Conservation (phyloP, 2,797 vertebrate genomes). For the Propithecus deckenii region DNA sequence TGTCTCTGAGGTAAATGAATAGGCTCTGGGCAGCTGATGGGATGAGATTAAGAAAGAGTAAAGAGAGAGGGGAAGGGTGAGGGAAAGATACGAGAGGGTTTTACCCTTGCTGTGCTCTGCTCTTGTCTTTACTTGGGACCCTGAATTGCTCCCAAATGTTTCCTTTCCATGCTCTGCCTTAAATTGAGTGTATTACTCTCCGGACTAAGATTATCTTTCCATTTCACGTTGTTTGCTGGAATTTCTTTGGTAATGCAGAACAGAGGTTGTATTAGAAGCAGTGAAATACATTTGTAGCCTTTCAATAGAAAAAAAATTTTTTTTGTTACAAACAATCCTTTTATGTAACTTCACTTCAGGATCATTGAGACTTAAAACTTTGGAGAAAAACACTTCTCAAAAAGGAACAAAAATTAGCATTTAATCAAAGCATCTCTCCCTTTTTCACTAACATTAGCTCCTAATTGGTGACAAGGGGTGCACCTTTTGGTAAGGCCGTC, state of each 20-base stretch:
- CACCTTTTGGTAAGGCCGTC: background rate
- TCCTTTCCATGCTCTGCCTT: background rate
- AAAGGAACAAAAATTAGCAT: background rate
- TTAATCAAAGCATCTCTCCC: background rate
- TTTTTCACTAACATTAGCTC: background rate
- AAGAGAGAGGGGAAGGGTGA: background rate
- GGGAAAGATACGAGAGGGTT: background rate
- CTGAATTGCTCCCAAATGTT: background rate
- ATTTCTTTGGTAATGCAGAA: slow-evolving; percentile 23
- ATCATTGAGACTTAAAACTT: slow-evolving; percentile 10
- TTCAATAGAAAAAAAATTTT: background rate
- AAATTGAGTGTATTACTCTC: background rate
- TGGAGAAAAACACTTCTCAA: background rate
- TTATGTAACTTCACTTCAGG: background rate
- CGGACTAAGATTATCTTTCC: background rate
- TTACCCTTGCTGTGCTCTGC: background rate
- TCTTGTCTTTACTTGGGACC: background rate
- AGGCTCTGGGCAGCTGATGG: background rate
- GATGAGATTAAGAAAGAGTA: background rate
- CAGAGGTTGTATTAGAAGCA: background rate
- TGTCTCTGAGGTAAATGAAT: background rate
- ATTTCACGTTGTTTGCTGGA: background rate
- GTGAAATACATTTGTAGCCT: background rate
- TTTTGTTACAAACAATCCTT: background rate
- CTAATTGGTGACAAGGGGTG: background rate